Evolutionary conservation across 2,113 vertebrate species (phyloP).

Genomic region (rabbit (Oryctolagus cuniculus)): mOryCun1.1 NC_091435.1:60931001-60931500

Average conservation of each 20-base stretch:
- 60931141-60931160: neutral
- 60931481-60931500: slow-evolving; percentile 52
- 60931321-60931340: slow-evolving; percentile 49
- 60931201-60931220: neutral
- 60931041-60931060: slow-evolving; percentile 45
- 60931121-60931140: neutral
- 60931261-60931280: slow-evolving; percentile 13
- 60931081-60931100: slow-evolving; percentile 50
- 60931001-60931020: slow-evolving; percentile 15
- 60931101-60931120: slow-evolving; percentile 1
- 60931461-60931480: slow-evolving; percentile 70
- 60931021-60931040: slow-evolving; percentile 38
- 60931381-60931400: slow-evolving; percentile 52
- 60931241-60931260: neutral
- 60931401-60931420: slow-evolving; percentile 61
- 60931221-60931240: neutral
- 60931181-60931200: neutral
- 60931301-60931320: slow-evolving; percentile 15
- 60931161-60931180: slow-evolving; percentile 36
- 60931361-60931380: slow-evolving; percentile 57
- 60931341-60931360: slow-evolving; percentile 23
- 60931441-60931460: slow-evolving; percentile 52
- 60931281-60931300: slow-evolving; percentile 10
- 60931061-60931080: slow-evolving; percentile 10
- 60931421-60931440: slow-evolving; percentile 25